Base-by-base conservation (phyloP, 2,888 invertebrate genomes). In the Eretmocerus hayati region DNA sequence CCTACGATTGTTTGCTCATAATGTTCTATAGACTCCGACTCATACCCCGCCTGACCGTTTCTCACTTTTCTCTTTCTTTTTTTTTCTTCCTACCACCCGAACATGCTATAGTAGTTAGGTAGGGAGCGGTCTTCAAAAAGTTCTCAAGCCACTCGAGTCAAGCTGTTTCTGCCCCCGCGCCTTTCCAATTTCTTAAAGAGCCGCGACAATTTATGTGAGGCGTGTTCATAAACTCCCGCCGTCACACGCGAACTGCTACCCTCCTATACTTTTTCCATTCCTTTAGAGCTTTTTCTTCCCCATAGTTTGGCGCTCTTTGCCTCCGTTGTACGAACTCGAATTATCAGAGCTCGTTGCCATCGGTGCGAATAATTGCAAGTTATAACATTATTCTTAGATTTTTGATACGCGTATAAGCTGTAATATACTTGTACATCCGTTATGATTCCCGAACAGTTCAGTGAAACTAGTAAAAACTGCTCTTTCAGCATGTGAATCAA, bases 141-240 rank as follows among this genome's bases (percentile, higher is more conserved):
- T 69, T 69, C 61, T 62, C 61, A 55, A 63, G 58, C 62, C 64
- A 67, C 65, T 67, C 65, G 61, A 62, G 62, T 58, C 71, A 71
- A 71, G 71, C 71, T 71, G 71, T 71, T 71, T 56, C 61, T 57
- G 41, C 61, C 59, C 60, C 56, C 62, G 57, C 61, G 66, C 67
- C 64, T 69, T 67, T 67, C 67, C 71, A 71, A 71, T 71, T 70
- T 71, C 71, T 71, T 71, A 70, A 71, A 71, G 70, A 71, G 70
- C 67, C 62, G 62, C 67, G 68, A 71, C 70, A 71, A 71, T 71
- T 71, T 71, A 71, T 71, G 70, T 69, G 67, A 66, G 66, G 62
- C 64, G 63, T 67, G 71, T 70, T 71, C 69, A 69, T 71, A 69
- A 71, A 70, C 64, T 68, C 65, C 64, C 53, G 51, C 58, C 57